Percentiles rank a stretch among this genome's conserved stretches.
Conservation (phyloP, 92 coral and sea anemone genomes). For the Phymanthus crucifer region DNA sequence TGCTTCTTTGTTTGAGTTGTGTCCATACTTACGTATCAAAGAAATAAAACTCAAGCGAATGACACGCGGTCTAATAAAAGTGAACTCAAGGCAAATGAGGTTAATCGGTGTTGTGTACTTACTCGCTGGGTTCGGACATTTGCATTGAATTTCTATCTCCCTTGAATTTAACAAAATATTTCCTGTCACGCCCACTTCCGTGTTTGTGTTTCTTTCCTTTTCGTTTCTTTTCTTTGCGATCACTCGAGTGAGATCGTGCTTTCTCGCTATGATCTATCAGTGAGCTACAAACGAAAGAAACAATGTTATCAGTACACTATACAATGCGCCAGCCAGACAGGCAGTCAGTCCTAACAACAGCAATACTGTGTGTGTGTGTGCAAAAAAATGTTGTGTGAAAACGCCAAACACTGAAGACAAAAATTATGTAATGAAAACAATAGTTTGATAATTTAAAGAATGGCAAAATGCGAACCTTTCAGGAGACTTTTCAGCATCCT, state of each 20-base stretch:
- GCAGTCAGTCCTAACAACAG: no score
- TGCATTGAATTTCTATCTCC: constrained; percentile 37
- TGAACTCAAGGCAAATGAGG: no score
- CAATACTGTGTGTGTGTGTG: no score
- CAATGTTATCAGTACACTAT: neutral
- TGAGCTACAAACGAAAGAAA: constrained; percentile 2
- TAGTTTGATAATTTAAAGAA: neutral
- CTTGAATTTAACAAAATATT: constrained; percentile 27
- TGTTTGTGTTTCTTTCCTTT: constrained; percentile 29
- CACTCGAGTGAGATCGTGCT: neutral
- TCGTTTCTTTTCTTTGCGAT: constrained; percentile 28
- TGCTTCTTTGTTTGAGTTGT: no score
- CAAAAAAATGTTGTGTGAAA: no score
- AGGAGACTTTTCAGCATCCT: constrained; percentile 13
- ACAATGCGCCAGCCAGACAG: neutral
- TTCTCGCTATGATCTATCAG: neutral
- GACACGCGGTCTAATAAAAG: no score
- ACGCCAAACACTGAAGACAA: neutral
- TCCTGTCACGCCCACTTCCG: constrained; percentile 24
- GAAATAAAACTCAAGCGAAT: no score
- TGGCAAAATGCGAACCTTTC: constrained; percentile 20
- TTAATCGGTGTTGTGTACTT: no score
- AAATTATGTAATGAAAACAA: neutral
- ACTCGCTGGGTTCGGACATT: constrained; percentile 49
- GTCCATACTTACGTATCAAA: no score